Base-by-base conservation (phyloP, 2,888 invertebrate genomes). In the Aspidiotus rigidus region DNA sequence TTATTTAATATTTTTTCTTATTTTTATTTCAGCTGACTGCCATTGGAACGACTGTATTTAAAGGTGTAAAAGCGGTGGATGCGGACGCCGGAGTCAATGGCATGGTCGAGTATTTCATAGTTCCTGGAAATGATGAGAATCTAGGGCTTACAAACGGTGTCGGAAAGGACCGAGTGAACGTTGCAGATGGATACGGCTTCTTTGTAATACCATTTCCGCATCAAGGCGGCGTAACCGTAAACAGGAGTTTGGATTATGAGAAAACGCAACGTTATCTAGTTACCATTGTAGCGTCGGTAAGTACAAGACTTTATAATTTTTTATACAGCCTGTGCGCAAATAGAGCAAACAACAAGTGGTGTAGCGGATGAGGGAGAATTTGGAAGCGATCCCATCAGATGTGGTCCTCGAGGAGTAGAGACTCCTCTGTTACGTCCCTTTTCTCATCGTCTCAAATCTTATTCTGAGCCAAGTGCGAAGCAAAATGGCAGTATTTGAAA, bases 41-140 rank as follows among this genome's bases (percentile, higher is more conserved):
- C 60, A 84, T 93, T 71, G 93, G 90, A 53, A 88, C 90, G 13
- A 91, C 90, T 28, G 85, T 93, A 74, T 93, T 90, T 80, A 87
- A 89, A 74, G 86, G 87, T 72, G 84, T 93, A 71, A 83, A 85
- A 72, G 91, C 93, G 0, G 81, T 83, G 69, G 93, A 93, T 77
- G 86, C 86, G 69, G 93, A 93, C 77, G 87, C 90, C 1, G 92
- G 93, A 59, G 90, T 91, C 72, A 93, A 93, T 77, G 92, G 91
- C 59, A 83, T 92, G 59, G 86, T 93, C 3, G 93, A 93, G 77
- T 93, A 93, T 79, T 89, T 87, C 73, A 85, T 93, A 72, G 83
- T 89, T 71, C 86, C 87, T 74, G 86, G 89, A 71, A 82, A 82
- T 70, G 81, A 89, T 71, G 82, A 82, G 71, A 80, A 78, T 13